phyloP scores from a whole-genome alignment of 2,113 vertebrate genomes.

The Orycteropus afer region DNA sequence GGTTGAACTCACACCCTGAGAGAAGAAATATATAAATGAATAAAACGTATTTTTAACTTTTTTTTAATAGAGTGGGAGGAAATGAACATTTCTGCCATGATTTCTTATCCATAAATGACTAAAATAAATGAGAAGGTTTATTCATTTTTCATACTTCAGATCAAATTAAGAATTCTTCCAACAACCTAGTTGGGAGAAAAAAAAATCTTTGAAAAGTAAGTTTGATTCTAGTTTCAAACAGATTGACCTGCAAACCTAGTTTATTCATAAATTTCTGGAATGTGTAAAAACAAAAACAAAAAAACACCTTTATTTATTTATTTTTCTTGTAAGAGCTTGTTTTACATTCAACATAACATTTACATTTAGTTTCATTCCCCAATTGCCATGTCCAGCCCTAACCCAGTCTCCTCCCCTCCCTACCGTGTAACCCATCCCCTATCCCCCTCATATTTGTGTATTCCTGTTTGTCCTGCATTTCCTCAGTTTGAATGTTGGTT shows the following conservation, averaged over 20 bases:
- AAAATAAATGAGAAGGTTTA: conserved; percentile 45
- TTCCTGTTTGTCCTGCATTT: no score
- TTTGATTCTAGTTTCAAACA: conserved; percentile 72
- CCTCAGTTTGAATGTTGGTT: no score
- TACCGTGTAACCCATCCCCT: no score
- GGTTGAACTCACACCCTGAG: not conserved
- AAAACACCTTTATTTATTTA: no score
- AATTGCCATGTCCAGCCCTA: no score
- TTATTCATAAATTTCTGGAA: conserved; percentile 71
- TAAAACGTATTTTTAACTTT: not conserved
- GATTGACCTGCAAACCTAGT: conserved; percentile 48
- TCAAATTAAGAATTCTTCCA: conserved; percentile 66
- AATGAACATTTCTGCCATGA: conserved; percentile 39
- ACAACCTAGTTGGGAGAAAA: conserved; percentile 21
- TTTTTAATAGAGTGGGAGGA: conserved; percentile 6
- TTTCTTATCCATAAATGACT: conserved; percentile 60
- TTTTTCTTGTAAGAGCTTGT: no score
- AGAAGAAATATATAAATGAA: conserved; percentile 15
- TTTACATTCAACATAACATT: no score
- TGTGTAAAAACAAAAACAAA: no score
- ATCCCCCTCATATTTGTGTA: no score
- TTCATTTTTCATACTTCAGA: conserved; percentile 45
- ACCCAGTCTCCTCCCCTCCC: no score
- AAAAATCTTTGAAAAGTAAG: conserved; percentile 55
- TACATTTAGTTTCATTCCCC: no score